Evolutionary conservation across 2,888 invertebrate species (phyloP).

Genomic region (Ferdinandea cuprea): DNA sequence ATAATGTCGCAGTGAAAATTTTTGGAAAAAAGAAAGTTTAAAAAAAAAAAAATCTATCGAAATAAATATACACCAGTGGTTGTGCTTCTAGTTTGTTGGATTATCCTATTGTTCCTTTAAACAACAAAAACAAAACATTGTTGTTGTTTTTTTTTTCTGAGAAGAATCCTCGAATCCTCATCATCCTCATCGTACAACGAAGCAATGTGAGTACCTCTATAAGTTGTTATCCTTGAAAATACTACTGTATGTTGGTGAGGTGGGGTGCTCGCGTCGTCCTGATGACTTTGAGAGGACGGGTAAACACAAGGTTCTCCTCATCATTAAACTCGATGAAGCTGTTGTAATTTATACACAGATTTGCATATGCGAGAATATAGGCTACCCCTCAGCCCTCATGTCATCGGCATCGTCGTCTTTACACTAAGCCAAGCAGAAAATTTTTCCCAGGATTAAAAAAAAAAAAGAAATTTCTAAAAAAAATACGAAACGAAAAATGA

Average conservation of each 20-base stretch:
- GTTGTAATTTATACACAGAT: constrained; percentile 63
- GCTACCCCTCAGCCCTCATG: background rate
- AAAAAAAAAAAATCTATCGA: constrained; percentile 20
- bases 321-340: constrained; percentile 72
- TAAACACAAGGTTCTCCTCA: constrained; percentile 64
- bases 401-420: constrained; percentile 23
- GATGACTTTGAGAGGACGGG: constrained; percentile 61
- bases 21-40: background rate
- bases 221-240: constrained; percentile 67
- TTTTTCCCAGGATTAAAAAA: constrained; percentile 45
- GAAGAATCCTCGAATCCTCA: constrained; percentile 54
- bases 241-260: constrained; percentile 2
- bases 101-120: constrained; percentile 53
- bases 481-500: constrained; percentile 12
- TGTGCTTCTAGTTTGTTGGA: constrained; percentile 42
- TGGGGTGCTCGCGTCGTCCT: background rate
- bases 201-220: constrained; percentile 71
- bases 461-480: constrained; percentile 15
- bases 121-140: constrained; percentile 33
- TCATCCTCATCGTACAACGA: constrained; percentile 62
- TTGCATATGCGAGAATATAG: constrained; percentile 33
- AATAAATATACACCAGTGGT: constrained; percentile 2
- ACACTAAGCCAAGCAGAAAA: constrained; percentile 64
- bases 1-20: constrained; percentile 52
- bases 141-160: background rate